Base-by-base conservation (phyloP, 1,140 invertebrate genomes). In the Eumeta japonica region DNA sequence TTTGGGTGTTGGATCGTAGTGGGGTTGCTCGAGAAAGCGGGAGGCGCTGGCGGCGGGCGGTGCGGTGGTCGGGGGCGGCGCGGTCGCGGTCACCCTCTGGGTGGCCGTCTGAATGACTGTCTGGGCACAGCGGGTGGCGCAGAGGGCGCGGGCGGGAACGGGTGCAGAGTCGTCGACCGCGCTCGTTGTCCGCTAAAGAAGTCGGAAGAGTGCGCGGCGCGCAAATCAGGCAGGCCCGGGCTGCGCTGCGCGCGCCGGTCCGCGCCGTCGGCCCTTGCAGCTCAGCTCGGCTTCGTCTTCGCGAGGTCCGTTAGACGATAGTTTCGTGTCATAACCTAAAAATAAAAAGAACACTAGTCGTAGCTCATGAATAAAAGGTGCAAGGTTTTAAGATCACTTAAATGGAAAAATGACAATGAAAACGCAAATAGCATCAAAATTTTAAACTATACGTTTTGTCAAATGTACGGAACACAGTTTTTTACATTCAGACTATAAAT, bases 241-340 rank as follows among this genome's bases (percentile, higher is more conserved):
- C 3, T 55, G 42, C 14, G 74, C 32, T 79, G 71, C 0, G 79
- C 62, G 1, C 62, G 45, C 2, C 68, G 62, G 36, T 74, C 71
- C 17, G 86, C 85, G 38, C 84, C 85, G 62, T 89, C 87, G 14
- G 86, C 86, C 10, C 85, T 77, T 51, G 89, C 90, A 76, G 50
- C 84, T 80, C 61, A 88, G 89, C 24, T 86, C 83, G 10, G 82
- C 75, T 62, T 89, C 86, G 15, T 84, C 82, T 55, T 89, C 87
- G 36, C 74, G 81, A 43, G 81, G 80, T 34, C 58, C 62, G 41
- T 71, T 53, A 41, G 78, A 70, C 39, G 78, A 78, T 13, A 77
- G 57, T 32, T 80, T 79, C 58, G 78, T 82, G 48, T 83, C 81
- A 50, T 76, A 81, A 48, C 79, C 79, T 81, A 50, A 9, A 11